These are phyloP conservation scores for Apus apus DNA, from an alignment of 2,113 vertebrate species.

Conservation along the genomic window DNA sequence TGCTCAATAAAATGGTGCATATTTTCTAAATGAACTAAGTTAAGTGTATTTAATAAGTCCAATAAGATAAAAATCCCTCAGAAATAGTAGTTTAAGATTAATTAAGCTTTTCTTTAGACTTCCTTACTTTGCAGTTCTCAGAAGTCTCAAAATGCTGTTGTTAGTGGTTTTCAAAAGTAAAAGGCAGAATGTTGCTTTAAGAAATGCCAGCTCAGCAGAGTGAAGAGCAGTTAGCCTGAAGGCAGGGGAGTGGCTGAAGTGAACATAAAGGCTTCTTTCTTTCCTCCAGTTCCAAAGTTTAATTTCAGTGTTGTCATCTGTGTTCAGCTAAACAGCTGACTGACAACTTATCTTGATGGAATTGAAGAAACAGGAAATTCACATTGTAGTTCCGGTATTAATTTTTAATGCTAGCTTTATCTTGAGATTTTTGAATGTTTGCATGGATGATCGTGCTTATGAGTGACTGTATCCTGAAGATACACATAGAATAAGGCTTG, in stretches of 20 bases:
- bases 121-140: not conserved
- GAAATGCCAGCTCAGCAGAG: not conserved
- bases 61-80: not conserved
- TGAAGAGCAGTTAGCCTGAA: not conserved
- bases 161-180: not conserved
- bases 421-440: not conserved
- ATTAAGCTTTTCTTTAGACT: slow-evolving; percentile 2
- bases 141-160: not conserved
- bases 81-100: not conserved
- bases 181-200: not conserved
- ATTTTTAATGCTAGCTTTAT: slow-evolving; percentile 32
- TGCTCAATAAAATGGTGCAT: not conserved
- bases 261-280: not conserved
- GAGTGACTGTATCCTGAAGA: not conserved
- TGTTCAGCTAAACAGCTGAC: not conserved
- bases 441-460: not conserved
- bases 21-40: not conserved
- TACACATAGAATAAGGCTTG: not conserved
- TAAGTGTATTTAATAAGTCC: not conserved
- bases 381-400: not conserved
- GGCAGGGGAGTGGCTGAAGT: not conserved
- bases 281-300: not conserved
- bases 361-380: not conserved
- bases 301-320: not conserved
- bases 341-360: slow-evolving; percentile 6